Percentiles rank a stretch among this genome's conserved stretches.
phyloP scores from a whole-genome alignment of 2,888 invertebrate species.

The Antheraea yamamai region DNA sequence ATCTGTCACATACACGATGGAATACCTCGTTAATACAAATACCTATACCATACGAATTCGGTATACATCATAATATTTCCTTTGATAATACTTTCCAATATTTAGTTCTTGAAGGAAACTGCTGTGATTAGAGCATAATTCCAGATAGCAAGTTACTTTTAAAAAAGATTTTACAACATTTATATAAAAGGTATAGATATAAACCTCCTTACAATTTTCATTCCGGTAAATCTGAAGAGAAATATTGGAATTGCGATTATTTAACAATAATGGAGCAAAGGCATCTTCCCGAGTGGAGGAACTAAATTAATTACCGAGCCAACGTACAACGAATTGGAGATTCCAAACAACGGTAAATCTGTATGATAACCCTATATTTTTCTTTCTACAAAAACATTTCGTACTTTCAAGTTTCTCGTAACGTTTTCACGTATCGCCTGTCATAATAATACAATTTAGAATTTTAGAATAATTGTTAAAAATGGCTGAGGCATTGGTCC shows the following conservation, averaged over 20 bases:
- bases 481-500: background rate
- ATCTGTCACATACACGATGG: background rate
- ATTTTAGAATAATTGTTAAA: too few relatives aligned
- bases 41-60: background rate
- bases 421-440: background rate
- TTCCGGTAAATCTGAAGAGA: background rate
- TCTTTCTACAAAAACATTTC: background rate
- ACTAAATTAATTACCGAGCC: background rate
- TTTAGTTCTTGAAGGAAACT: background rate
- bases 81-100: background rate
- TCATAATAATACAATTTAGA: too few relatives aligned
- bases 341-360: background rate
- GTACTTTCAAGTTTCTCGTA: background rate
- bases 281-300: background rate
- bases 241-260: background rate
- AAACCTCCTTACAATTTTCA: background rate
- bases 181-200: background rate
- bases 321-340: background rate
- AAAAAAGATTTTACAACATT: background rate
- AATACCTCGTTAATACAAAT: background rate
- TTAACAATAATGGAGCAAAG: background rate
- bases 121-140: background rate
- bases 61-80: too few relatives aligned
- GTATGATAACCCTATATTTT: background rate
- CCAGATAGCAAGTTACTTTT: background rate